Evolutionary conservation across 2,797 vertebrate species (phyloP).

Genomic region (Poeciliopsis paucimaculata): DNA sequence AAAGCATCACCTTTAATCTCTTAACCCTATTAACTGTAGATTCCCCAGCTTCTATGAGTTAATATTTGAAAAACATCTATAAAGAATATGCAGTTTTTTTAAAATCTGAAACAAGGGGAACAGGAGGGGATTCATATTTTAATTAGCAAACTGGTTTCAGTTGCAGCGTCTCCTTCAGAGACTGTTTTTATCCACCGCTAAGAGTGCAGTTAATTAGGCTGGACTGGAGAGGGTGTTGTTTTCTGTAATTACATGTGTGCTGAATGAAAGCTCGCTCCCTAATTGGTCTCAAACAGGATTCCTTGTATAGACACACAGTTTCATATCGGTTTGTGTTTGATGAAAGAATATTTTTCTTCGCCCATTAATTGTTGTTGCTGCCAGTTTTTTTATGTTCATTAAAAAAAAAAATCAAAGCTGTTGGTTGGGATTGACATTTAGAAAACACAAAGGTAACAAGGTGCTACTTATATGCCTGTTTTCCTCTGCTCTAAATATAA

Average conservation of each 20-base stretch:
- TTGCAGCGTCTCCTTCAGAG: conserved; percentile 18
- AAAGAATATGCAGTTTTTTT: conserved; percentile 5
- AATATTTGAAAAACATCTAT: not conserved
- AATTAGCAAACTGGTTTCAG: conserved; percentile 17
- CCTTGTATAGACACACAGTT: not conserved
- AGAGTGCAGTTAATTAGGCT: conserved; percentile 44
- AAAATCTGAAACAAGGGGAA: conserved; percentile 2
- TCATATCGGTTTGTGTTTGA: not conserved
- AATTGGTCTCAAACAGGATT: not conserved
- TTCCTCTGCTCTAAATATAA: no score
- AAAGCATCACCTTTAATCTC: not conserved
- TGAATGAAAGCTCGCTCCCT: conserved; percentile 7
- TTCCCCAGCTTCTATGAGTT: conserved; percentile 10
- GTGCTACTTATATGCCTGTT: not conserved
- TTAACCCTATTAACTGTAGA: not conserved
- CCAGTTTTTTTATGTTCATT: not conserved
- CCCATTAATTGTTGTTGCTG: not conserved
- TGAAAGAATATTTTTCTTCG: not conserved
- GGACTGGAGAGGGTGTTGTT: conserved; percentile 7
- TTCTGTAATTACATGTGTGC: conserved; percentile 37
- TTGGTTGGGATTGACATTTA: not conserved
- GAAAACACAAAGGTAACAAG: not conserved
- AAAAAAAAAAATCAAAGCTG: not conserved
- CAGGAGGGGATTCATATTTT: not conserved
- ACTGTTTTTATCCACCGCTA: conserved; percentile 23